Conservation (phyloP, 2,888 invertebrate species). For the Thera britannica region DNA sequence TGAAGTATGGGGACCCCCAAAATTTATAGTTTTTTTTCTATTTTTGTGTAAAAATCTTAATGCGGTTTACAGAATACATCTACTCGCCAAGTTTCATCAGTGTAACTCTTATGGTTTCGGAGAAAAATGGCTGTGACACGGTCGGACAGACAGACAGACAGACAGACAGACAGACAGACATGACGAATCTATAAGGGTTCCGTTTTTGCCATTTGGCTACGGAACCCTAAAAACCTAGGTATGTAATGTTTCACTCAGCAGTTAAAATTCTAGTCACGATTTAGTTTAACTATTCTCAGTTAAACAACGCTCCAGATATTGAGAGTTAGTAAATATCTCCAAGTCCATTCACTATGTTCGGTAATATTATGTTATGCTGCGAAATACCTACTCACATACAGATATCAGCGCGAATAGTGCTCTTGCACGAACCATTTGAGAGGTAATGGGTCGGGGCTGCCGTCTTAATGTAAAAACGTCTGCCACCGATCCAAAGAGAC, state of each 20-base stretch:
- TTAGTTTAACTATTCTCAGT: neutral
- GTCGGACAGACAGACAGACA: too few species aligned
- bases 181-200: too few species aligned
- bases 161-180: too few species aligned
- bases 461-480: constrained; percentile 68
- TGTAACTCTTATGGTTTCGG: too few species aligned
- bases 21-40: too few species aligned
- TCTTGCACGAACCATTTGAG: constrained; percentile 64
- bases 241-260: neutral
- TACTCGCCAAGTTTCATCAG: too few species aligned
- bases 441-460: constrained; percentile 64
- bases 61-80: too few species aligned
- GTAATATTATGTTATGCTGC: neutral
- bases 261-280: neutral
- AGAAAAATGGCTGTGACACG: too few species aligned
- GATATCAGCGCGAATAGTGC: constrained; percentile 49
- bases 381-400: constrained; percentile 11
- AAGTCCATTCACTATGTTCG: neutral
- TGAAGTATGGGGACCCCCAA: too few species aligned
- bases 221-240: neutral
- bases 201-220: too few species aligned
- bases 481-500: constrained; percentile 55
- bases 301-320: neutral
- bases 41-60: too few species aligned
- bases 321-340: neutral